Evolutionary conservation across 2,113 vertebrate genomes (phyloP).

Genomic region (Ondatra zibethicus): DNA sequence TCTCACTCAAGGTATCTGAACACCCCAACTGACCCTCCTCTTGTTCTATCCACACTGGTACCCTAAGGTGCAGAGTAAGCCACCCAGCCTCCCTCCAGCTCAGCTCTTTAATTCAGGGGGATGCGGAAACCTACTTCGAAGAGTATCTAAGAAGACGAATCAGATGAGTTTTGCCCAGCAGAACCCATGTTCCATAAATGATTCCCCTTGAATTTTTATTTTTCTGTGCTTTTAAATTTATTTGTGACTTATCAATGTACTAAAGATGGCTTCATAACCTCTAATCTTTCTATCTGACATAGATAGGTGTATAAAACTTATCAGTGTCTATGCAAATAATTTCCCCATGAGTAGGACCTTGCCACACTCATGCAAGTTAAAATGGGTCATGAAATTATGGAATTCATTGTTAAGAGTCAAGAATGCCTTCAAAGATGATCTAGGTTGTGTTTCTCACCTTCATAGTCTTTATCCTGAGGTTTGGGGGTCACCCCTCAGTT

Average conservation of each 20-base stretch:
- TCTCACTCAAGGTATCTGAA: not conserved
- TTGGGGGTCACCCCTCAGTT: not conserved
- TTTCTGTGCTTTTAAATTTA: not conserved
- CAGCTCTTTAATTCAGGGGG: not conserved
- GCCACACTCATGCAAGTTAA: not conserved
- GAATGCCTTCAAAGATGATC: not conserved
- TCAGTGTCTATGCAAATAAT: not conserved
- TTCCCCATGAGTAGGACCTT: not conserved
- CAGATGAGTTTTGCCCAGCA: not conserved
- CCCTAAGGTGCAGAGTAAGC: not conserved
- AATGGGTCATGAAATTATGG: conserved; percentile 33
- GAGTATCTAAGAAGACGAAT: not conserved
- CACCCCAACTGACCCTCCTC: no score
- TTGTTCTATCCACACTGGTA: not conserved
- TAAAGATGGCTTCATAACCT: not conserved
- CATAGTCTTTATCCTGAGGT: not conserved
- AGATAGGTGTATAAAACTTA: not conserved
- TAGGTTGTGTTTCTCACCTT: not conserved
- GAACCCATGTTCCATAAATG: not conserved
- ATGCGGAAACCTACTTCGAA: not conserved
- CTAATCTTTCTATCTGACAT: not conserved
- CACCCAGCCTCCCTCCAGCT: not conserved
- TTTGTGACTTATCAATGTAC: conserved; percentile 22
- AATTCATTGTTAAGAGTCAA: not conserved
- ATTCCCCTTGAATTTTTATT: not conserved